A percentile compares a stretch with the other conserved stretches of the same genome.
phyloP scores from a whole-genome alignment of 2,888 invertebrate species.

The Sinotaia quadrata region DNA sequence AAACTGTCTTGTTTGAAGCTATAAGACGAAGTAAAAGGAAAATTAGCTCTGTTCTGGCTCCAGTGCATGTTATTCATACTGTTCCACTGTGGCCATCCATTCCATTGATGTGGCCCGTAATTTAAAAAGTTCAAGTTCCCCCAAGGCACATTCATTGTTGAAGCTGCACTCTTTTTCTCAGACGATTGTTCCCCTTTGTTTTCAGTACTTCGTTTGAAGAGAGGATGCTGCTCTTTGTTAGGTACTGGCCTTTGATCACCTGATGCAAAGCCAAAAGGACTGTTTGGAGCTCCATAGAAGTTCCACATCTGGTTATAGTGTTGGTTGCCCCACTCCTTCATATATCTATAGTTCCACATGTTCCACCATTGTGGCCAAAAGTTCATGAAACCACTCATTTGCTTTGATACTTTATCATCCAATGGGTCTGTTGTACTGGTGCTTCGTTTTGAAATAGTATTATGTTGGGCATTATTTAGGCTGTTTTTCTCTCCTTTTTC shows the following conservation, averaged over 20 bases:
- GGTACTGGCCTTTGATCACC: not conserved
- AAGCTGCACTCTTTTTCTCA: too few relatives aligned
- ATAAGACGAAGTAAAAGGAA: too few relatives aligned
- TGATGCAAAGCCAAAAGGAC: not conserved
- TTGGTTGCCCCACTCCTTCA: constrained; percentile 6
- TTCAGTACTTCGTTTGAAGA: not conserved
- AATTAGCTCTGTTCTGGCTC: too few relatives aligned
- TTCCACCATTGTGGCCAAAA: constrained; percentile 19
- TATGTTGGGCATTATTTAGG: too few relatives aligned
- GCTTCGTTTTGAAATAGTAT: too few relatives aligned
- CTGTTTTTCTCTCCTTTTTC: too few relatives aligned
- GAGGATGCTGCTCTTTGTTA: not conserved
- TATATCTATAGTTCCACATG: constrained; percentile 14
- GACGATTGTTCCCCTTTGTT: not conserved
- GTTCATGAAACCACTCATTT: constrained; percentile 12
- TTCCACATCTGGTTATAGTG: not conserved
- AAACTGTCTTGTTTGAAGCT: not conserved
- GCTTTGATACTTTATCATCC: not conserved
- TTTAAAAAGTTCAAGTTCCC: too few relatives aligned
- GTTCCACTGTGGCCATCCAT: too few relatives aligned
- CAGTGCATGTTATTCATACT: too few relatives aligned
- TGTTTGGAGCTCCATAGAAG: not conserved
- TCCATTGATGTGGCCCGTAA: too few relatives aligned
- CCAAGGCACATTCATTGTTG: too few relatives aligned
- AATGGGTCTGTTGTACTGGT: too few relatives aligned